Evolutionary conservation across 2,797 vertebrate genomes (phyloP).

Genomic region (Gila robusta): DNA sequence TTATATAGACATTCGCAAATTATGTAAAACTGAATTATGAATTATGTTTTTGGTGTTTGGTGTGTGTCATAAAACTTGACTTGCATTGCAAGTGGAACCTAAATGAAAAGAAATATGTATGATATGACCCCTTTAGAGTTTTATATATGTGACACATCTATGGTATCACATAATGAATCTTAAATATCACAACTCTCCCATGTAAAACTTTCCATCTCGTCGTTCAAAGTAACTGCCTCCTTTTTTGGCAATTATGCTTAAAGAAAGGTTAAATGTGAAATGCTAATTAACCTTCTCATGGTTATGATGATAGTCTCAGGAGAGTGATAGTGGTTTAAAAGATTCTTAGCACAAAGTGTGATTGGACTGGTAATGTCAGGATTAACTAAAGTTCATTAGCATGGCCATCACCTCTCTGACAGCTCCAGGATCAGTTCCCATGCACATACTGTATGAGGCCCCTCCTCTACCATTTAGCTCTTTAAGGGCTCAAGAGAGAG

Average conservation of each 20-base stretch:
- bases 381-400: constrained; percentile 59
- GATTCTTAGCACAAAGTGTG: constrained; percentile 50
- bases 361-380: constrained; percentile 54
- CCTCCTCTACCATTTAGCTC: constrained; percentile 34
- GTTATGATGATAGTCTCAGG: constrained; percentile 43
- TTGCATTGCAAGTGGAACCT: neutral
- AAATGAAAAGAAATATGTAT: neutral
- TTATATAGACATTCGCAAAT: neutral
- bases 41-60: neutral
- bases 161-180: neutral
- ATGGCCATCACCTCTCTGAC: constrained; percentile 51
- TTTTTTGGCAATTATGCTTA: neutral
- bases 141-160: neutral
- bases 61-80: neutral
- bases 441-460: constrained; percentile 35
- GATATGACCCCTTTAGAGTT: neutral
- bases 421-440: constrained; percentile 52
- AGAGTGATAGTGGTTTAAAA: constrained; percentile 57
- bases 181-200: neutral
- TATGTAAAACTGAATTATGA: neutral
- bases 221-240: neutral
- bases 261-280: constrained; percentile 46
- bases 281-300: constrained; percentile 43
- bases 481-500: constrained; percentile 44
- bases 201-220: neutral